Conservation (phyloP, 2,888 invertebrate genomes). For the Boloria euphrosyne region DNA sequence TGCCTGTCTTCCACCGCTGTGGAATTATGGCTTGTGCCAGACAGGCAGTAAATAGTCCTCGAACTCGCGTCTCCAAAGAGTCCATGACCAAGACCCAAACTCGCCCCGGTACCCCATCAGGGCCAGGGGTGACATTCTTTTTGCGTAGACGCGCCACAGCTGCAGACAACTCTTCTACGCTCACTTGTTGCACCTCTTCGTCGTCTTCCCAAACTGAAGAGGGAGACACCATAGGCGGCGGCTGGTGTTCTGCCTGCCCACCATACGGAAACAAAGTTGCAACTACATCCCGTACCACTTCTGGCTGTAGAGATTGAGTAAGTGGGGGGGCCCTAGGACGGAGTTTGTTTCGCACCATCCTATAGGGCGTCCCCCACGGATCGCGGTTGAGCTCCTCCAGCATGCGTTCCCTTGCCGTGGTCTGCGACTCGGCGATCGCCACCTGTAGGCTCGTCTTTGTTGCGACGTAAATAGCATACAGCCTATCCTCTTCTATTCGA, state of each 20-base stretch:
- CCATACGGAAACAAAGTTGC: slow-evolving; percentile 8
- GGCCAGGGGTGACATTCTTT: too few relatives aligned
- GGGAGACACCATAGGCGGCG: neutral
- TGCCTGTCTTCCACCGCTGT: neutral
- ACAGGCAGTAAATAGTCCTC: neutral
- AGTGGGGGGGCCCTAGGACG: slow-evolving; percentile 6
- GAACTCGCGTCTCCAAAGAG: neutral
- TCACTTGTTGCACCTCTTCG: neutral
- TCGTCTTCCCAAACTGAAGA: too few relatives aligned
- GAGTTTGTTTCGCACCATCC: slow-evolving; percentile 28
- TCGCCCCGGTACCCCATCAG: neutral
- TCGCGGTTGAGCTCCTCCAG: too few relatives aligned
- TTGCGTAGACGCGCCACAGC: neutral
- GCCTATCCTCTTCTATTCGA: neutral
- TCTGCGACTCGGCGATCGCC: too few relatives aligned
- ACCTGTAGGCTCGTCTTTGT: too few relatives aligned
- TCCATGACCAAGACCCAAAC: neutral
- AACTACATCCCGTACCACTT: neutral
- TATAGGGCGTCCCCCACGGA: neutral
- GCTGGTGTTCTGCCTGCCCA: neutral
- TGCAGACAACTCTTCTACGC: too few relatives aligned
- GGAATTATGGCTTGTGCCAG: neutral
- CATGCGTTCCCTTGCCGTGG: neutral
- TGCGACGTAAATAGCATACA: slow-evolving; percentile 2
- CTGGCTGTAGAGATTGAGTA: slow-evolving; percentile 2